Conservation (phyloP, 2,797 vertebrate species). For the Oreochromis mossambicus region DNA sequence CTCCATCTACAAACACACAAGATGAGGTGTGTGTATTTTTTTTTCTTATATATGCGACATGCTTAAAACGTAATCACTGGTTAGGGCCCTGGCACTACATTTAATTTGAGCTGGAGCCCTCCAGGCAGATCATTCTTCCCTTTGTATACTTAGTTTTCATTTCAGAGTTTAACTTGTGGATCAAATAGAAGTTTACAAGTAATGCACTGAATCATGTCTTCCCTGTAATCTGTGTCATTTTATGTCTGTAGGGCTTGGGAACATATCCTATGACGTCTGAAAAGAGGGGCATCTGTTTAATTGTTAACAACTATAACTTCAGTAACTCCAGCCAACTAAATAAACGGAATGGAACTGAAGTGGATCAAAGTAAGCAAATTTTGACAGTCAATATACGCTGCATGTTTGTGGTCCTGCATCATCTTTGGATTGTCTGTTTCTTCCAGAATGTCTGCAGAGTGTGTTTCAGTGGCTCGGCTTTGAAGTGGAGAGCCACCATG, state of each 20-base stretch:
- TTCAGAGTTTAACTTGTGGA: neutral
- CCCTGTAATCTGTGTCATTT: neutral
- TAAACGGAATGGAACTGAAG: conserved; percentile 69
- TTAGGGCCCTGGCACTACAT: neutral
- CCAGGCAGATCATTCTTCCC: neutral
- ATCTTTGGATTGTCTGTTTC: neutral
- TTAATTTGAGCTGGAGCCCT: neutral
- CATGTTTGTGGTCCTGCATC: neutral
- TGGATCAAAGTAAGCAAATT: conserved; percentile 71
- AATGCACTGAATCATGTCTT: neutral
- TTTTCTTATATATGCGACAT: neutral
- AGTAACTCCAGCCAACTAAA: rapidly evolving
- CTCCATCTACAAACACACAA: neutral
- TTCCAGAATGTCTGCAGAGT: conserved; percentile 60
- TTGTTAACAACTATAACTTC: conserved; percentile 84
- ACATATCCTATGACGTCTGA: conserved; percentile 63
- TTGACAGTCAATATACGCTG: neutral
- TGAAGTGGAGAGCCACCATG: neutral
- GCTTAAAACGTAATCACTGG: too few species aligned
- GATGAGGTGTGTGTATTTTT: conserved; percentile 16
- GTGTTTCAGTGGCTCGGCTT: conserved; percentile 80
- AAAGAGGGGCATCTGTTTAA: conserved; percentile 77
- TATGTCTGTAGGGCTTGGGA: conserved; percentile 36
- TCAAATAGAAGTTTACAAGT: neutral
- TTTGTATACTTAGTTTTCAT: neutral